Base-by-base conservation (phyloP, 2,113 vertebrate genomes). In the Heterotilapia buettikoferi region DNA sequence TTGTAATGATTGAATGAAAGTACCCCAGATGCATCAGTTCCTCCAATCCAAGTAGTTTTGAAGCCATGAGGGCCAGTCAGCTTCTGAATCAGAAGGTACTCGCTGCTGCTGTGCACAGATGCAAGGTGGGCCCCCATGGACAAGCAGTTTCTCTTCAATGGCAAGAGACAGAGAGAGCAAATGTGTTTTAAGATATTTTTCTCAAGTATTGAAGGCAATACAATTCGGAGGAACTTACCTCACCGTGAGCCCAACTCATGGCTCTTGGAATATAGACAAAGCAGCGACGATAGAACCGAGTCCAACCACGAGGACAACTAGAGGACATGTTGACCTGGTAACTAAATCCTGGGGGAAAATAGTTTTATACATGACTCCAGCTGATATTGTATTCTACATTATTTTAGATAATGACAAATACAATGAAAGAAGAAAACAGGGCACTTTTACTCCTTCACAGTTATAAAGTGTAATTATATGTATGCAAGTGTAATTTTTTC, bases 201-300 rank as follows among this genome's bases (percentile, higher is more conserved):
- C 47, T 19, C 47, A 52, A 52, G 47, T 19, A 52, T 18, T 52
- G 18, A 52, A 52, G 18, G 47, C 8, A 19, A 52, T 5, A 52
- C 47, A 19, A 50, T 19, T 50, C 19, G 7, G 18, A 19, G 8
- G 4, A 50, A 50, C 47, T 50, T 50, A 50, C 47, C 0, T 50
- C 47, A 50, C 4, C 18, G 2, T 50, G 47, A 50, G 18, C 47
- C 7, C 47, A 50, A 50, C 18, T 50, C 47, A 19, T 50, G 47
- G 47, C 47, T 50, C 16, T 9, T 50, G 47, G 4, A 50, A 50
- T 50, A 50, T 19, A 19, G 47, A 50, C 47, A 50, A 50, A 50
- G 47, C 47, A 50, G 47, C 2, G 7, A 50, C 1, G 7, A 9
- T 4, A 18, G 7, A 19, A 52, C 47, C 2, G 0, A 52, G 18